Base-by-base conservation (phyloP, 2,888 invertebrate genomes). In the Tetragonisca angustula region DNA sequence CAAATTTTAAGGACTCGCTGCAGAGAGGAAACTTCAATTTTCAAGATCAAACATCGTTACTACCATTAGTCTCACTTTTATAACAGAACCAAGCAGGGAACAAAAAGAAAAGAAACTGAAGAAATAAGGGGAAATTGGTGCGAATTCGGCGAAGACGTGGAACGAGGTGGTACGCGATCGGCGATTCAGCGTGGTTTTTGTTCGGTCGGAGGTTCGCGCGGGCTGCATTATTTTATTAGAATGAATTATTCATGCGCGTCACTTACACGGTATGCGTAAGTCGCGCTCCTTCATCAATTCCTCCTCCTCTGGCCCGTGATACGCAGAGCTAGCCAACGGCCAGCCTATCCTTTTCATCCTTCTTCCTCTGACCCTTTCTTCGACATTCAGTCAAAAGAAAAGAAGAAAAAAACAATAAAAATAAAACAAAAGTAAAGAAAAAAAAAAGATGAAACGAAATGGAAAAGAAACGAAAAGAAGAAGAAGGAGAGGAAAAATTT, bases 261-360 rank as follows among this genome's bases (percentile, higher is more conserved):
- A 93, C 93, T 94, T 94, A 94, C 93, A 94, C 92, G 92, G 92
- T 92, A 93, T 93, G 93, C 93, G 92, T 93, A 93, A 93, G 91
- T 91, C 93, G 91, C 90, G 90, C 93, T 92, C 93, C 93, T 94
- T 93, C 93, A 93, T 94, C 94, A 94, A 93, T 92, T 87, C 87
- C 81, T 84, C 84, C 86, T 79, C 83, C 86, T 85, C 76, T 76
- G 24, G 27, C 13, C 36, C 52, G 24, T 49, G 69, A 36, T 62
- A 49, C 62, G 36, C 17, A 52, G 19, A 56, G 62, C 76, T 72
- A 83, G 76, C 83, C 70, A 72, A 61, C 70, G 70, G 67, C 67
- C 65, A 71, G 32, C 65, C 83, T 85, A 4, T 70, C 76, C 81
- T 74, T 82, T 76, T 72, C 79, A 65, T 68, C 68, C 64, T 61